phyloP scores from a whole-genome alignment of 2,113 vertebrate species.

The Chamaea fasciata region DNA sequence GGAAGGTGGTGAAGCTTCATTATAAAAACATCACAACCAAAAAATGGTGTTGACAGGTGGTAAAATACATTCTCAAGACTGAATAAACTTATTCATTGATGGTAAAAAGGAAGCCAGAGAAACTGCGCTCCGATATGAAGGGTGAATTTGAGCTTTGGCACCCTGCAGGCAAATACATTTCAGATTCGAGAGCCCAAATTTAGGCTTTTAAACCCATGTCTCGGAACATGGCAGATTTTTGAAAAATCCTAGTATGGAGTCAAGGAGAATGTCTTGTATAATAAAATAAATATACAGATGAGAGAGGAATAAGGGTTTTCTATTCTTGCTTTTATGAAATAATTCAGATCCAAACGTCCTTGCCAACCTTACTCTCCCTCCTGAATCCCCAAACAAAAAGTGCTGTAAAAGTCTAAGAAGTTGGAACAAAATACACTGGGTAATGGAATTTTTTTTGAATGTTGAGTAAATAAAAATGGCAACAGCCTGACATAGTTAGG shows the following conservation, averaged over 20 bases:
- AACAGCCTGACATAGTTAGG: background rate
- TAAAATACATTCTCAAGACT: background rate
- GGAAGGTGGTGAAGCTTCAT: background rate
- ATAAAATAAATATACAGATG: background rate
- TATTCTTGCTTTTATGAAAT: background rate
- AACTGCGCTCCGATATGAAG: background rate
- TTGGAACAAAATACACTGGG: background rate
- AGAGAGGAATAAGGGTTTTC: background rate
- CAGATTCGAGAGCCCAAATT: background rate
- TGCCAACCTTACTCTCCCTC: background rate
- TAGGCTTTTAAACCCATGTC: background rate
- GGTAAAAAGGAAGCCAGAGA: background rate
- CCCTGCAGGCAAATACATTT: background rate
- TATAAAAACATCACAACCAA: background rate
- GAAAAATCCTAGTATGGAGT: background rate
- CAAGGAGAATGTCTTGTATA: background rate
- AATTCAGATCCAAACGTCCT: background rate
- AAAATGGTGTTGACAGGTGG: slow-evolving; percentile 17
- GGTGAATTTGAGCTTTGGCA: background rate
- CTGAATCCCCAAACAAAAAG: background rate
- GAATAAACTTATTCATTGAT: background rate
- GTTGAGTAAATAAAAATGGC: background rate
- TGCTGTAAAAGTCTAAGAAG: background rate
- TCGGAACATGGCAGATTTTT: background rate
- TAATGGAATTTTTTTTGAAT: background rate